Conservation (phyloP, 2,888 invertebrate species). For the Nebria brevicollis region DNA sequence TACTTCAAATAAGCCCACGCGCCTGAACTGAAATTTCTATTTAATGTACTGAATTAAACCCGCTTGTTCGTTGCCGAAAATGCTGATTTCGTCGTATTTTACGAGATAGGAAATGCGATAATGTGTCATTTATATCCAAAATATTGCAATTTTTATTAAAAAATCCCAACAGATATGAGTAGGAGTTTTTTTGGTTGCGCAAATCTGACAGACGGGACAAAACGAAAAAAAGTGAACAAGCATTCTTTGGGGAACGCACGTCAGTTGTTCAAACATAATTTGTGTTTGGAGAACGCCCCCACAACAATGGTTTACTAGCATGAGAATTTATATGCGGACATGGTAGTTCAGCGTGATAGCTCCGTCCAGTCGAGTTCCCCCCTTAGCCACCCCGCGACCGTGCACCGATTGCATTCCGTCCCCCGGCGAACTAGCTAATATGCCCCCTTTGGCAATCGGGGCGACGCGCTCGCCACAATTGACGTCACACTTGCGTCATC, state of each 20-base stretch:
- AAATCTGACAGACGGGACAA: background rate
- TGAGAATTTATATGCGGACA: background rate
- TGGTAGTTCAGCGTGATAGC: background rate
- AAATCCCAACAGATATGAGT: no score
- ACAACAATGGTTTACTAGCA: conserved; percentile 1
- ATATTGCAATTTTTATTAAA: no score
- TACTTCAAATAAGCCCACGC: background rate
- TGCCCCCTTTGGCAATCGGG: background rate
- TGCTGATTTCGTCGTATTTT: background rate
- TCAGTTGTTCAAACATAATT: background rate
- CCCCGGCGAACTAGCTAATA: background rate
- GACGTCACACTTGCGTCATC: conserved; percentile 1
- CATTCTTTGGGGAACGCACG: background rate
- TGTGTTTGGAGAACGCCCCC: background rate
- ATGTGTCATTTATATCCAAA: background rate
- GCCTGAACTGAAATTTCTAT: background rate
- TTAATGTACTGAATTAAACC: background rate
- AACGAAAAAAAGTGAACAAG: background rate
- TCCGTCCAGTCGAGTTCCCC: background rate
- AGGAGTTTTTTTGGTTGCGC: no score
- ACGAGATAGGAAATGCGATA: background rate
- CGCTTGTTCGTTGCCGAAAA: background rate
- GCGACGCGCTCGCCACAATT: background rate
- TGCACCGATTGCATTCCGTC: conserved; percentile 1
- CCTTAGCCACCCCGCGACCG: no score